Conservation (phyloP, 2,888 invertebrate genomes). For the Adineta ricciae region DNA sequence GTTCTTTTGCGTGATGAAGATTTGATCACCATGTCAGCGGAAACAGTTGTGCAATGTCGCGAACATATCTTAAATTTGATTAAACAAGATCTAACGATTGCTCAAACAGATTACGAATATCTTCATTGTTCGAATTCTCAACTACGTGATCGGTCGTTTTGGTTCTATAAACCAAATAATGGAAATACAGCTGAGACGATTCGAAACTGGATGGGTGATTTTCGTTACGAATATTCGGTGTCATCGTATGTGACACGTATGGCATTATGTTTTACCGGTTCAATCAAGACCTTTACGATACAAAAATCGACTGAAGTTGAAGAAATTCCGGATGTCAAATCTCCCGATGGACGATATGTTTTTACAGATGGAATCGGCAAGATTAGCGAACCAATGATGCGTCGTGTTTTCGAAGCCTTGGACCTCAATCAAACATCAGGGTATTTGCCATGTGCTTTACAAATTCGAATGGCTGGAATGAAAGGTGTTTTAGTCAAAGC, state of each 20-base stretch:
- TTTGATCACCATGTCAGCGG: background rate
- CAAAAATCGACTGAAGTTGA: background rate
- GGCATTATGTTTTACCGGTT: constrained; percentile 19
- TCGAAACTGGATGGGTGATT: background rate
- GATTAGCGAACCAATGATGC: background rate
- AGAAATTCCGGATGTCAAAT: background rate
- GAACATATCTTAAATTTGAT: constrained; percentile 1
- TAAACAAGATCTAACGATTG: background rate
- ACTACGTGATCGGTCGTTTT: constrained; percentile 18
- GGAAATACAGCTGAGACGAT: background rate
- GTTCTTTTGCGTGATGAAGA: constrained; percentile 14
- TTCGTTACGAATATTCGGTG: constrained; percentile 18
- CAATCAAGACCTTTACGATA: background rate
- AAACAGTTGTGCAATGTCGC: constrained; percentile 17
- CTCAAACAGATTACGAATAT: constrained; percentile 22
- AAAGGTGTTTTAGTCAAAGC: constrained; percentile 18
- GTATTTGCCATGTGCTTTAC: constrained; percentile 9
- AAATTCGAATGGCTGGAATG: constrained; percentile 13
- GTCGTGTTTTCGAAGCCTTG: constrained; percentile 5
- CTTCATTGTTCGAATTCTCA: constrained; percentile 18
- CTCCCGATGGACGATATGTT: background rate
- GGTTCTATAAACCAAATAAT: constrained; percentile 10
- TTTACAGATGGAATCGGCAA: constrained; percentile 15
- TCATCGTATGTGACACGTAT: constrained; percentile 19
- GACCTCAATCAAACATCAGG: background rate